Conservation (phyloP, 2,113 vertebrate species). For the Entomyzon cyanotis region DNA sequence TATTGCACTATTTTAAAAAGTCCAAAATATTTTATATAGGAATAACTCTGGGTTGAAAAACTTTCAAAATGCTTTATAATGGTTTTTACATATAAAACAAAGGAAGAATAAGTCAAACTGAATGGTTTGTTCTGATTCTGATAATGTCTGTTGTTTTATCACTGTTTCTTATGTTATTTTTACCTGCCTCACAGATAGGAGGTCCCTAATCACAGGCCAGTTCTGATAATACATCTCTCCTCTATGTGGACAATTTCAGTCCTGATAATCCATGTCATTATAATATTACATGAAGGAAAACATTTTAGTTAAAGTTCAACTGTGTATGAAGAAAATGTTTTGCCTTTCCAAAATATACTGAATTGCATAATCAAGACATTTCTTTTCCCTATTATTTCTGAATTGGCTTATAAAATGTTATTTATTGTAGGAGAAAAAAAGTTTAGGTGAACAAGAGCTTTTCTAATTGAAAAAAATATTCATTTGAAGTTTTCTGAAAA, state of each 20-base stretch:
- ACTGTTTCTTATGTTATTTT: background rate
- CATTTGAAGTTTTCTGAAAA: background rate
- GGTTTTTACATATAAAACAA: background rate
- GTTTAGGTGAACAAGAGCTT: background rate
- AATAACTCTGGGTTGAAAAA: background rate
- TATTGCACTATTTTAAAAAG: background rate
- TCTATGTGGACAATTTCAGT: background rate
- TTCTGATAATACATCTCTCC: background rate
- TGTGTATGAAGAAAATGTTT: background rate
- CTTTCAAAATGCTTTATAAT: background rate
- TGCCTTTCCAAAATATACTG: background rate
- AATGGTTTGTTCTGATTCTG: background rate
- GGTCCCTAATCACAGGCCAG: background rate
- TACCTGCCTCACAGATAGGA: background rate
- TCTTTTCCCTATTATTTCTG: background rate
- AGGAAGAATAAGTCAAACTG: background rate
- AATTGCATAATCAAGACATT: accelerated
- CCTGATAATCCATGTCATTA: background rate
- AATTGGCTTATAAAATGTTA: background rate
- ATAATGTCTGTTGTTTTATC: background rate
- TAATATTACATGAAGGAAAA: background rate
- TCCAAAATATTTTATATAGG: background rate
- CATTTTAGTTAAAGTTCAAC: background rate
- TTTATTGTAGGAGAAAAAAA: background rate
- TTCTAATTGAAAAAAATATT: background rate